Evolutionary conservation across 1,140 invertebrate genomes (phyloP).

Genomic region (Hestina assimilis): DNA sequence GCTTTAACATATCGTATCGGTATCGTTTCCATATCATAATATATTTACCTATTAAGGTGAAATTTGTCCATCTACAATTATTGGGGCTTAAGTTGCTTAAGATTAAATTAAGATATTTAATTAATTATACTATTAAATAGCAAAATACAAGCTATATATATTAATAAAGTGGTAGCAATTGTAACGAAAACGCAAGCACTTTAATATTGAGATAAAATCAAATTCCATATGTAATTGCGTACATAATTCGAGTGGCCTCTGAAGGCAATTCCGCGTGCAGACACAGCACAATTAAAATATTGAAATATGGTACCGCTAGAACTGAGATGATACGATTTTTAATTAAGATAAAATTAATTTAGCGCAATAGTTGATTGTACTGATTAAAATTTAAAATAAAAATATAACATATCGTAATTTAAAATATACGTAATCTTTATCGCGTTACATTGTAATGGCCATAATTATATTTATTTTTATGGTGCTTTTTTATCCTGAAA

Average conservation of each 20-base stretch:
- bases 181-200: slow-evolving; percentile 13
- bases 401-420: too few species aligned
- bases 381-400: too few species aligned
- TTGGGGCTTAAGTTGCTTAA: too few species aligned
- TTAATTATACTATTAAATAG: neutral
- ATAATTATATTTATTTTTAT: too few species aligned
- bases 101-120: neutral
- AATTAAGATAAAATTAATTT: slow-evolving; percentile 34
- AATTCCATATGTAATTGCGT: slow-evolving; percentile 18
- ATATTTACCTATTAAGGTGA: too few species aligned
- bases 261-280: slow-evolving; percentile 22
- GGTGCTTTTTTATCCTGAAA: too few species aligned
- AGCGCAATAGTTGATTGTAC: slow-evolving; percentile 24
- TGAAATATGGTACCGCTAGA: slow-evolving; percentile 24
- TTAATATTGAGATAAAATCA: slow-evolving; percentile 26
- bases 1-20: too few species aligned
- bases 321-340: slow-evolving; percentile 24
- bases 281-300: slow-evolving; percentile 22
- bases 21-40: too few species aligned
- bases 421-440: too few species aligned
- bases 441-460: too few species aligned
- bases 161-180: slow-evolving; percentile 9
- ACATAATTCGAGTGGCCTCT: slow-evolving; percentile 18
- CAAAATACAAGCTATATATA: neutral
- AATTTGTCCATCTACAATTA: too few species aligned